These are phyloP conservation scores for Chitala chitala DNA, from an alignment of 2,113 vertebrate species.

Conservation along the genomic window DNA sequence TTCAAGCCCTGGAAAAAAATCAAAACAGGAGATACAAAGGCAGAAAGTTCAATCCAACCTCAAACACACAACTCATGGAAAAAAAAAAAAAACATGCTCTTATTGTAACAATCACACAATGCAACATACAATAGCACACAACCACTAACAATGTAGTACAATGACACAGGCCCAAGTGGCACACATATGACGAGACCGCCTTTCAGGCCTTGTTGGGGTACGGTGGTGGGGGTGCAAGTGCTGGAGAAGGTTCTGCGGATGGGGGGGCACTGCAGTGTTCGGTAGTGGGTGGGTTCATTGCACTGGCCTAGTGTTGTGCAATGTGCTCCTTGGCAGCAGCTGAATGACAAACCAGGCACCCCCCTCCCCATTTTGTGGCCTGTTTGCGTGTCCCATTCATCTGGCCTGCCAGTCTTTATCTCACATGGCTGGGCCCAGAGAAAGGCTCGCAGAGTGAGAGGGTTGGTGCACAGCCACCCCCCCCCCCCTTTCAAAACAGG, in stretches of 20 bases:
- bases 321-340: slow-evolving; percentile 37
- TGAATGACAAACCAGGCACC: slow-evolving; percentile 35
- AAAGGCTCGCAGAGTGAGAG: slow-evolving; percentile 53
- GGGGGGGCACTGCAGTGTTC: too few species aligned
- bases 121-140: background rate
- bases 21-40: background rate
- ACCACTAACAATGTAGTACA: background rate
- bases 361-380: slow-evolving; percentile 43
- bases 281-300: background rate
- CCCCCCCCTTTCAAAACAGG: too few species aligned
- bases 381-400: slow-evolving; percentile 58
- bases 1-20: background rate
- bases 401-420: slow-evolving; percentile 67
- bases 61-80: background rate
- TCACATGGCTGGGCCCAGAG: slow-evolving; percentile 68
- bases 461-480: slow-evolving; percentile 24
- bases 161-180: slow-evolving; percentile 23
- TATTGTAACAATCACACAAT: background rate
- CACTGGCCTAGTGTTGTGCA: slow-evolving; percentile 15
- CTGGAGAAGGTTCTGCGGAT: too few species aligned
- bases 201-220: background rate
- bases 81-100: too few species aligned
- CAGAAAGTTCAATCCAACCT: background rate
- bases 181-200: slow-evolving; percentile 1
- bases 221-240: background rate